These are phyloP conservation scores for Podabrus alpinus DNA, from an alignment of 2,888 invertebrate genomes.

Conservation along the genomic window DNA sequence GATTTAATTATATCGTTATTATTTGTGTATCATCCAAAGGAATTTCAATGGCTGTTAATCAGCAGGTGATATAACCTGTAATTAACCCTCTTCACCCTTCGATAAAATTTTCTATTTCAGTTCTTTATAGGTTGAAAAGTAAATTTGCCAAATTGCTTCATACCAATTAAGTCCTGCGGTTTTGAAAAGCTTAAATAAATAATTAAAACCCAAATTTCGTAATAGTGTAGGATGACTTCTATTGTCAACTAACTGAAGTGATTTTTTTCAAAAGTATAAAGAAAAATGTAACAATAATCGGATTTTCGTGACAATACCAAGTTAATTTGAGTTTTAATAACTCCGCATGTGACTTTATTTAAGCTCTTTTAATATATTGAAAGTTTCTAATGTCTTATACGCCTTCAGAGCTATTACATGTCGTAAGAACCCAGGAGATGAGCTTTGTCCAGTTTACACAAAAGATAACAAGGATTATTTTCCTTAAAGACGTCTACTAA, in stretches of 20 bases:
- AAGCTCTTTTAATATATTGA: neutral
- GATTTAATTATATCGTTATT: neutral
- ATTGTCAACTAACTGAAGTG: neutral
- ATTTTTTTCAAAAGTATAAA: neutral
- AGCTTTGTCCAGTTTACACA: neutral
- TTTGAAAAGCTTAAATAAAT: neutral
- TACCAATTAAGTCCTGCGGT: neutral
- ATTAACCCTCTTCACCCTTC: neutral
- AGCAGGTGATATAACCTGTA: neutral
- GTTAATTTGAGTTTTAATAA: neutral
- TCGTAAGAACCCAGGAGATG: neutral
- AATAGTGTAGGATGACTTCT: neutral
- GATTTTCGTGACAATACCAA: neutral
- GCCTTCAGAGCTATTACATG: neutral
- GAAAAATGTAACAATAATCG: neutral
- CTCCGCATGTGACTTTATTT: neutral
- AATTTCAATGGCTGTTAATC: neutral
- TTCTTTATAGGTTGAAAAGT: neutral
- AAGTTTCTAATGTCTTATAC: neutral
- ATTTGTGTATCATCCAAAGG: neutral
- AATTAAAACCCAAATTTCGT: neutral
- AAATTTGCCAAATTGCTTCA: neutral
- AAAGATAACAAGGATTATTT: constrained; percentile 2
- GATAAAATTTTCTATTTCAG: neutral
- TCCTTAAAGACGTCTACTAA: constrained; percentile 1